A percentile compares a stretch with the other conserved stretches of the same genome.
Evolutionary conservation across 2,888 invertebrate genomes (phyloP).

Genomic region (Scaptomyza cyrtandrae): DNA sequence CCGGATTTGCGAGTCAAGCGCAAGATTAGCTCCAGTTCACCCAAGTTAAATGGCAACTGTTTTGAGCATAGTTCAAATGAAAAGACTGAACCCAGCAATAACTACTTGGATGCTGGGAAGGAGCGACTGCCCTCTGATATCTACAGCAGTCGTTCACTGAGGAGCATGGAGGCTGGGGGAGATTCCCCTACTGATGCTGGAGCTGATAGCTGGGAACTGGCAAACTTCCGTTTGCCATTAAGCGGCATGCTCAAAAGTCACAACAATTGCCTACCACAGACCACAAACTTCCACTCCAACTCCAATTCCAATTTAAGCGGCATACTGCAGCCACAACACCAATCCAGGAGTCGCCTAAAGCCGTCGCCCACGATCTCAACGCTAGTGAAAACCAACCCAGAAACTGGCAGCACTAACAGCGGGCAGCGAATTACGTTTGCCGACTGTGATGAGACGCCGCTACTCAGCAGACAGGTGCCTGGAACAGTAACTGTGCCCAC

Average conservation of each 20-base stretch:
- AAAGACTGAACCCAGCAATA: conserved; percentile 63
- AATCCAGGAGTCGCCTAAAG: conserved; percentile 60
- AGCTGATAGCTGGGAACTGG: conserved; percentile 73
- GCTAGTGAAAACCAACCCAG: conserved; percentile 58
- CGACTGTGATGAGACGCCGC: conserved; percentile 58
- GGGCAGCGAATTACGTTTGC: conserved; percentile 74
- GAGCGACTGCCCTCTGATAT: conserved; percentile 54
- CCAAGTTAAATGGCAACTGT: conserved; percentile 78
- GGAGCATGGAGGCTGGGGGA: conserved; percentile 50
- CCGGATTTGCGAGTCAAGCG: conserved; percentile 78
- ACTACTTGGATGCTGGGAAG: conserved; percentile 55
- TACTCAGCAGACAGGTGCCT: conserved; percentile 38
- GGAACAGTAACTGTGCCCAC: conserved; percentile 14
- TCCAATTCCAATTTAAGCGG: conserved; percentile 80
- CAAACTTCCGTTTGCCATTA: conserved; percentile 77
- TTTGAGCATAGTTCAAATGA: conserved; percentile 48
- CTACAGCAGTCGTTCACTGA: conserved; percentile 73
- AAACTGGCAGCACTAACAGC: conserved; percentile 64
- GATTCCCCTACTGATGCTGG: not conserved
- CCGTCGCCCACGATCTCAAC: conserved; percentile 79
- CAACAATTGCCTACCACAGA: conserved; percentile 50
- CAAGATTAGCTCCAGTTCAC: conserved; percentile 83
- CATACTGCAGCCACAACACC: conserved; percentile 65
- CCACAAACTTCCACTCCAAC: conserved; percentile 63
- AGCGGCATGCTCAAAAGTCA: conserved; percentile 79